Evolutionary conservation across 2,113 vertebrate species (phyloP).

Genomic region (Coptodon rendalli): DNA sequence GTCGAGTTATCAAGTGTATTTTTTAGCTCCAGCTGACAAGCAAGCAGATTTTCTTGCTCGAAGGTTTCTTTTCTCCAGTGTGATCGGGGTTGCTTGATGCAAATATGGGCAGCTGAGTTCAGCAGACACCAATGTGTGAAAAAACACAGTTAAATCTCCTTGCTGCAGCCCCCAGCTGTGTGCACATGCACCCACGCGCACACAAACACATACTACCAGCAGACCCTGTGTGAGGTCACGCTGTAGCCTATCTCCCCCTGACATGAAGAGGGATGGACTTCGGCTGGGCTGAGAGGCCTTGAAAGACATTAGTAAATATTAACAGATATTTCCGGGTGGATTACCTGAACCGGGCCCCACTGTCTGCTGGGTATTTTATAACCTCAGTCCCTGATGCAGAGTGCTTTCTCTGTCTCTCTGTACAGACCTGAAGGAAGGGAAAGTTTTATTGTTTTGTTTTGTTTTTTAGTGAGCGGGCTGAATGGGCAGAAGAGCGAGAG

Average conservation of each 20-base stretch:
- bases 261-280: background rate
- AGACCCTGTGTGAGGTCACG: conserved; percentile 23
- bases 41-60: background rate
- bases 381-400: background rate
- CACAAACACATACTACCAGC: background rate
- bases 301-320: conserved; percentile 54
- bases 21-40: background rate
- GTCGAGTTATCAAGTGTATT: background rate
- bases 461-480: background rate
- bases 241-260: conserved; percentile 14
- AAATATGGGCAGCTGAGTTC: conserved; percentile 74
- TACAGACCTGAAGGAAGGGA: background rate
- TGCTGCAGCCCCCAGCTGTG: conserved; percentile 53
- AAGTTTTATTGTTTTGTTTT: background rate
- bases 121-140: conserved; percentile 75
- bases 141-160: conserved; percentile 67
- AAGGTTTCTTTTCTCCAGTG: conserved; percentile 20
- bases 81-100: conserved; percentile 50
- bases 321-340: conserved; percentile 26
- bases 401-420: background rate
- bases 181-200: conserved; percentile 24
- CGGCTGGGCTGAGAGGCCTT: background rate
- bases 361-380: conserved; percentile 5
- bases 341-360: conserved; percentile 4
- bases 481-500: background rate